Evolutionary conservation across 2,113 vertebrate genomes (phyloP).

Genomic region (Poeciliopsis prolifica): DNA sequence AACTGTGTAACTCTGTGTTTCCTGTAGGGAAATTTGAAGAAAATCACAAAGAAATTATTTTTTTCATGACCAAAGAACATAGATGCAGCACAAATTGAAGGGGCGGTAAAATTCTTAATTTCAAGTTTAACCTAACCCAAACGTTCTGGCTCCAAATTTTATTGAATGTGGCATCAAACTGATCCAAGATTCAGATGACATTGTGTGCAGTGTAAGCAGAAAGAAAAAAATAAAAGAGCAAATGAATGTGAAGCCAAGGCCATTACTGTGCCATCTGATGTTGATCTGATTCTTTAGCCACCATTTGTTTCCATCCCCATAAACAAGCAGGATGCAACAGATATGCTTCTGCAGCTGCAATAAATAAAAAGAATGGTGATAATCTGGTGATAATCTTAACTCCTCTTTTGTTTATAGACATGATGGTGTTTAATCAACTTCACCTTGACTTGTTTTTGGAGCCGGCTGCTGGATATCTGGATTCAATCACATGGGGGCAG

Average conservation of each 20-base stretch:
- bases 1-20: not conserved
- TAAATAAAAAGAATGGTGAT: slow-evolving; percentile 22
- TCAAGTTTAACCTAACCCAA: slow-evolving; percentile 14
- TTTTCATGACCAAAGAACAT: not conserved
- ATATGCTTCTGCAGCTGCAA: slow-evolving; percentile 18
- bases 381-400: not conserved
- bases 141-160: slow-evolving; percentile 41
- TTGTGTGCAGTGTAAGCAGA: slow-evolving; percentile 34
- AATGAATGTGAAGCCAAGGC: slow-evolving; percentile 30
- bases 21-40: too few relatives aligned
- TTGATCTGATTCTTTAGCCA: slow-evolving; percentile 22
- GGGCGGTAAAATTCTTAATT: not conserved
- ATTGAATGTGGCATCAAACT: slow-evolving; percentile 34
- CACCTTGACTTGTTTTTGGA: slow-evolving; percentile 28
- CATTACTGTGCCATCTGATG: slow-evolving; percentile 21
- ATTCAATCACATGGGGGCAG: slow-evolving; percentile 1
- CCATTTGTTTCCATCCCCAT: slow-evolving; percentile 26
- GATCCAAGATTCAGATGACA: slow-evolving; percentile 51
- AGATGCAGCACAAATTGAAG: not conserved
- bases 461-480: slow-evolving; percentile 15
- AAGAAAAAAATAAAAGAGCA: not conserved
- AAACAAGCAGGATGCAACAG: slow-evolving; percentile 16
- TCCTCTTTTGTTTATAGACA: slow-evolving; percentile 30
- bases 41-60: too few relatives aligned
- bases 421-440: slow-evolving; percentile 41